A percentile compares a stretch with the other conserved stretches of the same genome.
phyloP scores from a whole-genome alignment of 2,888 invertebrate genomes.

The Anoncus sp. region DNA sequence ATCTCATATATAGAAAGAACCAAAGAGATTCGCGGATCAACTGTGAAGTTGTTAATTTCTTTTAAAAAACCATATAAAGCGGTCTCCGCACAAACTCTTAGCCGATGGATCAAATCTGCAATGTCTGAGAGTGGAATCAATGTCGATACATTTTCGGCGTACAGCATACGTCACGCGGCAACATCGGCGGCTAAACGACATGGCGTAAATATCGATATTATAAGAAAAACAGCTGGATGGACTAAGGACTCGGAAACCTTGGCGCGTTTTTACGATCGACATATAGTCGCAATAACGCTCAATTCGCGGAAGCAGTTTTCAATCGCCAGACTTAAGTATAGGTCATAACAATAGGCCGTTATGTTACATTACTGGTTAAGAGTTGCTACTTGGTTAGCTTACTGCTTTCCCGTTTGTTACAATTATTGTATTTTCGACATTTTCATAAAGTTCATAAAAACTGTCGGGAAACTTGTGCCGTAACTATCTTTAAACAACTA shows the following conservation, averaged over 20 bases:
- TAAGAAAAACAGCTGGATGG: conserved; percentile 37
- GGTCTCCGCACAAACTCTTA: conserved; percentile 22
- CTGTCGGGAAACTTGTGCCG: neutral
- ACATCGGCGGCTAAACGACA: conserved; percentile 24
- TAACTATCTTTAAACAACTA: conserved; percentile 33
- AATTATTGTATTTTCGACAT: neutral
- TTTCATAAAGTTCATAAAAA: neutral
- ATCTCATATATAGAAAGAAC: conserved; percentile 27
- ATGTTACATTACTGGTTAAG: neutral
- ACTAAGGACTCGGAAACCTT: conserved; percentile 44
- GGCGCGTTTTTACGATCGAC: conserved; percentile 47
- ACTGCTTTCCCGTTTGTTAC: conserved; percentile 7
- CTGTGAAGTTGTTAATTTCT: conserved; percentile 6
- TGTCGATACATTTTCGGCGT: conserved; percentile 23
- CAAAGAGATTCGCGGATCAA: neutral
- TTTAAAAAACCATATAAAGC: conserved; percentile 23
- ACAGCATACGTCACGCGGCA: conserved; percentile 33
- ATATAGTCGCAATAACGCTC: neutral
- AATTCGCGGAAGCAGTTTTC: conserved; percentile 11
- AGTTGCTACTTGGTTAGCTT: conserved; percentile 10
- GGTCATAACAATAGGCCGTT: neutral
- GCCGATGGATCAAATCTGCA: conserved; percentile 18
- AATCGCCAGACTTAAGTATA: neutral
- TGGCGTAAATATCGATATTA: conserved; percentile 21
- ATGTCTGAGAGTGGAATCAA: neutral